Percentiles rank a stretch among this genome's conserved stretches.
These are phyloP conservation scores for Limenitis camilla DNA, from an alignment of 2,888 invertebrate species.

Conservation along the genomic window DNA sequence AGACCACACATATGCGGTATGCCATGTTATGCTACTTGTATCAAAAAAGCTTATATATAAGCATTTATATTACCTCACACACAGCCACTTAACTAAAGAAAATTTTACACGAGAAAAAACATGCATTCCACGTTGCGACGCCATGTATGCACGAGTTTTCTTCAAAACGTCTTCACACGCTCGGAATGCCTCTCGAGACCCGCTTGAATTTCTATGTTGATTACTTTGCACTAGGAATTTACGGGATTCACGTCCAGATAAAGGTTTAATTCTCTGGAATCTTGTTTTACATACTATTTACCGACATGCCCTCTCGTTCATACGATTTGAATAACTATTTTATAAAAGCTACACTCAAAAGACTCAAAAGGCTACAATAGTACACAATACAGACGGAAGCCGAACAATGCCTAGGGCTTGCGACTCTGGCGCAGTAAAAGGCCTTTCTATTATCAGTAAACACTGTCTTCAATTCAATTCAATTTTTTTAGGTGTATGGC, in stretches of 20 bases:
- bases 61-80: neutral
- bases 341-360: no score
- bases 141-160: constrained; percentile 1
- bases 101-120: neutral
- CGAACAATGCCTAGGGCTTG: no score
- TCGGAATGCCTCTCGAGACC: constrained; percentile 1
- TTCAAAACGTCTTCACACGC: constrained; percentile 4
- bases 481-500: no score
- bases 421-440: no score
- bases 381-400: no score
- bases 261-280: neutral
- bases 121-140: constrained; percentile 1
- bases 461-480: no score
- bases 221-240: neutral
- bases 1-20: no score
- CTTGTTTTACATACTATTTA: neutral
- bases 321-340: no score
- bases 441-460: no score
- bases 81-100: neutral
- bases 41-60: neutral
- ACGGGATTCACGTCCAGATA: neutral
- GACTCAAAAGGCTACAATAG: no score
- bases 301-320: no score
- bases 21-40: no score
- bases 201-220: neutral